Base-by-base conservation (phyloP, 2,113 vertebrate species). In the Dissostichus mawsoni region DNA sequence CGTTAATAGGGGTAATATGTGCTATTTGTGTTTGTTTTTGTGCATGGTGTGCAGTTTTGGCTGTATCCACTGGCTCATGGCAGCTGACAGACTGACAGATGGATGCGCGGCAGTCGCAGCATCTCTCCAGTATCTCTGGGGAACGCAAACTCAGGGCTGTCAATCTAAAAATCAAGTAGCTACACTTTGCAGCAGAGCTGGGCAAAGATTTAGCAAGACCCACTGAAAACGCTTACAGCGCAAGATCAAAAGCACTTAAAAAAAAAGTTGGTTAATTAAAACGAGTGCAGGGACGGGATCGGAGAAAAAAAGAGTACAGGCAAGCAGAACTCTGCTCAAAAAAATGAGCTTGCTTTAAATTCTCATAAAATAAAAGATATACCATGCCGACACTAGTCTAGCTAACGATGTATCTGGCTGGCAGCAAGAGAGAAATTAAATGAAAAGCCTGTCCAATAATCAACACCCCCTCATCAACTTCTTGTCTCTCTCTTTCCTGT, bases 241-340 rank as follows among this genome's bases (percentile, higher is more conserved):
- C 74, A 51, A 59, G 75, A 74, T 86, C 83, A 74, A 72, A 90
- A 82, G 70, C 85, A 76, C 76, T 75, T 85, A 23, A 23, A 78
- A 85, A 85, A 79, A 75, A 67, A n/a, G n/a, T 58, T 56, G 25
- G 57, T 76, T 90, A 73, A 86, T 90, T 81, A 77, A 84, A 89
- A 76, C 1, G 29, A 80, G 78, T 81, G 70, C 70, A 36, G 4
- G 18, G 68, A 77, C 18, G 62, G 81, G 74, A 84, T 89, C 74
- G 23, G 77, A 74, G 72, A 72, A 58, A 75, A 16, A 55, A 74
- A 82, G 74, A 61, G 10, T 20, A n/a, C 11, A 17, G 63, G 17
- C 51, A 78, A 64, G 67, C 55, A 17, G 62, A 66, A 48, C 70
- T 47, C 8, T 17, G 23, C 69, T 63, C 44, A 45, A 18, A n/a